These are phyloP conservation scores for Poecilus cupreus DNA, from an alignment of 2,888 invertebrate genomes.

Conservation along the genomic window DNA sequence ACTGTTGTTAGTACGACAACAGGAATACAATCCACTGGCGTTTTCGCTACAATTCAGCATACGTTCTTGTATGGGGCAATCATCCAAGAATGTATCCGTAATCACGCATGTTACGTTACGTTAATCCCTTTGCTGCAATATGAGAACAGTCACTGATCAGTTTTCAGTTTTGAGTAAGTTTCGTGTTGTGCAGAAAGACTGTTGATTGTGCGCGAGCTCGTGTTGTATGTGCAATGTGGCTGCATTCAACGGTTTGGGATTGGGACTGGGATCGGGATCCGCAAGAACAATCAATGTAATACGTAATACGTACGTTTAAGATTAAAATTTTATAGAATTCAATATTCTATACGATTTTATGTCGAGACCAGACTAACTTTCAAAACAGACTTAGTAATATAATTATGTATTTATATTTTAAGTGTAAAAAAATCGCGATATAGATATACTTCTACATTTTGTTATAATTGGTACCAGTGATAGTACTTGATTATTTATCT, in stretches of 20 bases:
- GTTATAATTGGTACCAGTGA: not conserved
- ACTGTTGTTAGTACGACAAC: constrained; percentile 17
- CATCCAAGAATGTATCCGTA: constrained; percentile 11
- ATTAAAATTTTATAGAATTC: not conserved
- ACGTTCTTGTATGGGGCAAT: not conserved
- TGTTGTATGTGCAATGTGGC: constrained; percentile 20
- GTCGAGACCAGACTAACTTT: constrained; percentile 4
- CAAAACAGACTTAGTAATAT: constrained; percentile 10
- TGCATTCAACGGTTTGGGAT: not conserved
- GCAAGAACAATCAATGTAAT: not conserved
- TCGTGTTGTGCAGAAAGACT: not conserved
- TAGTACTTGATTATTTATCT: constrained; percentile 3
- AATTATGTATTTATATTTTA: constrained; percentile 2
- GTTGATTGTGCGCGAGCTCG: constrained; percentile 23
- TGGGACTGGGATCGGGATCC: too few relatives aligned
- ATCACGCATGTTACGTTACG: not conserved
- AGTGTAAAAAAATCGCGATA: constrained; percentile 22
- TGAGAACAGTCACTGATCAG: constrained; percentile 31
- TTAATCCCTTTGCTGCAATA: constrained; percentile 3
- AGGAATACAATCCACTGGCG: constrained; percentile 25
- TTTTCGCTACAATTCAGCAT: constrained; percentile 10
- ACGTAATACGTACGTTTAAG: not conserved
- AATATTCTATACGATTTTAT: not conserved
- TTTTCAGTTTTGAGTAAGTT: constrained; percentile 1
- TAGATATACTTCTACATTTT: not conserved